A percentile compares a stretch with the other conserved stretches of the same genome.
These are phyloP conservation scores for Dasypus novemcinctus DNA, from an alignment of 2,113 vertebrate genomes.

Conservation along the genomic window DNA sequence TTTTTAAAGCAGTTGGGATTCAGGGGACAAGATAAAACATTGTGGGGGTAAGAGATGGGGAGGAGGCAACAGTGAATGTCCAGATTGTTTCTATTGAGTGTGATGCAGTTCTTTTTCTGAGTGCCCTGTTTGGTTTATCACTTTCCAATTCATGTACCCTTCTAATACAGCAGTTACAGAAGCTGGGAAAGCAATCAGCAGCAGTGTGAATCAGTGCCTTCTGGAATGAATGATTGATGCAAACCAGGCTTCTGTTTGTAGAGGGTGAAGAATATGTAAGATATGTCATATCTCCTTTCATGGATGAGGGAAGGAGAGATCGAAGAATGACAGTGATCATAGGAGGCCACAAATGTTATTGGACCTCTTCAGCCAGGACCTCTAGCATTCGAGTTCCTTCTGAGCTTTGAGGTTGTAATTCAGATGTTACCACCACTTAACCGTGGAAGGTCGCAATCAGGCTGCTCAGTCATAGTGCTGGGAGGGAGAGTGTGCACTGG, in stretches of 20 bases:
- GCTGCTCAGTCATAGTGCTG: not conserved
- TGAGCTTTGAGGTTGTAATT: not conserved
- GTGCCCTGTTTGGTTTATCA: not conserved
- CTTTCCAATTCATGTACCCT: not conserved
- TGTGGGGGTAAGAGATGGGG: not conserved
- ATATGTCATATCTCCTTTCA: no score
- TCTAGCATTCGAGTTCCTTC: not conserved
- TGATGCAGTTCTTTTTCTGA: not conserved
- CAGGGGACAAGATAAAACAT: not conserved
- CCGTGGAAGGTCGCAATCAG: not conserved
- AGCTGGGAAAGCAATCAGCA: not conserved
- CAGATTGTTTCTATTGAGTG: not conserved
- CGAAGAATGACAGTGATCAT: no score
- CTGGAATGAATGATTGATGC: not conserved
- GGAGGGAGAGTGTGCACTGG: not conserved
- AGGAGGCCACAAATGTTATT: not conserved
- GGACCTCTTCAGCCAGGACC: not conserved
- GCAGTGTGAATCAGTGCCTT: not conserved
- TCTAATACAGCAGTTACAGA: not conserved
- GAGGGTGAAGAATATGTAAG: not conserved
- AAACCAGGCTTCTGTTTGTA: not conserved
- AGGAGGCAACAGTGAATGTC: not conserved
- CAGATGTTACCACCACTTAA: not conserved
- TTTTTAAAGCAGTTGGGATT: not conserved
- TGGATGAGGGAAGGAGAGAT: not conserved